phyloP scores from a whole-genome alignment of 2,113 vertebrate species.

The Paradisaea rubra region DNA sequence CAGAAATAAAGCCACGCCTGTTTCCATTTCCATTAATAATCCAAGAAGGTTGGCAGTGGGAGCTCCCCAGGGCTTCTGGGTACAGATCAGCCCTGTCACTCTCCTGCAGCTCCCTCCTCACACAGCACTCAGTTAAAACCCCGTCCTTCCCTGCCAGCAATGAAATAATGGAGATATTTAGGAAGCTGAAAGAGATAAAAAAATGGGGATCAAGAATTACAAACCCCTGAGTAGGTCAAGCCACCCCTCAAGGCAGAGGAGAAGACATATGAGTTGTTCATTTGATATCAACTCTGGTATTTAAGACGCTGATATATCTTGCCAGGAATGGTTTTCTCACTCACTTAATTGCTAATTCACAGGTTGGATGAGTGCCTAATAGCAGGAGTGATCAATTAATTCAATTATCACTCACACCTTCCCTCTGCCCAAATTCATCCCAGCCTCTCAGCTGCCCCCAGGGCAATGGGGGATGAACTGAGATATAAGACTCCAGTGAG shows the following conservation, averaged over 20 bases:
- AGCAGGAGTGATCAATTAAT: slow-evolving; percentile 36
- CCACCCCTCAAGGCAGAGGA: neutral
- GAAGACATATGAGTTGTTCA: neutral
- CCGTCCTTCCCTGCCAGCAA: rapidly evolving
- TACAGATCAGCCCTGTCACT: neutral
- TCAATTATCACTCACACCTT: slow-evolving; percentile 44
- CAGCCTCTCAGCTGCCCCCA: neutral
- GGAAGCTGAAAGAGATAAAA: neutral
- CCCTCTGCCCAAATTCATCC: neutral
- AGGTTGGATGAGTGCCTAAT: slow-evolving; percentile 21
- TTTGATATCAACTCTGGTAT: neutral
- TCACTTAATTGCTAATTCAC: slow-evolving; percentile 29
- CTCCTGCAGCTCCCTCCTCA: neutral
- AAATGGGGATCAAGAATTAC: neutral
- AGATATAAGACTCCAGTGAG: neutral
- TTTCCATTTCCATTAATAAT: neutral
- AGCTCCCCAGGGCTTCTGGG: neutral
- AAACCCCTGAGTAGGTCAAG: neutral
- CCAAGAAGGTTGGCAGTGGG: neutral
- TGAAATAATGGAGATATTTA: neutral
- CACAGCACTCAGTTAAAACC: neutral
- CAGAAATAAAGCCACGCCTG: neutral
- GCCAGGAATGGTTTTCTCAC: slow-evolving; percentile 31
- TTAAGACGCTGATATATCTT: neutral
- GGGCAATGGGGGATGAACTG: neutral